phyloP scores from a whole-genome alignment of 1,140 invertebrate genomes.

The Papilio helenus region DNA sequence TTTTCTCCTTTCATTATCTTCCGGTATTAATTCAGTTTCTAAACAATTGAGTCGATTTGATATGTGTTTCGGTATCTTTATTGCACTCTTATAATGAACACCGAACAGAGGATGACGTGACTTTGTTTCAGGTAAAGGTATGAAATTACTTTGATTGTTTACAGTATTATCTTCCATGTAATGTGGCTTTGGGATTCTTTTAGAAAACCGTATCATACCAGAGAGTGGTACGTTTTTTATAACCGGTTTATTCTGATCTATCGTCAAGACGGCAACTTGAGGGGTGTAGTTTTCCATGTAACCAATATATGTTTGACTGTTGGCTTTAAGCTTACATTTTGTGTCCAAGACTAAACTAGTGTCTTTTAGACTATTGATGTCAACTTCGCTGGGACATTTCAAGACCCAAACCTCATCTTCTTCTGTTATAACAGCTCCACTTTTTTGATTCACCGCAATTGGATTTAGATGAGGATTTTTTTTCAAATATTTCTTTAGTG shows the following conservation, averaged over 20 bases:
- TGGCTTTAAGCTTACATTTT: slow-evolving; percentile 68
- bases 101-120: slow-evolving; percentile 73
- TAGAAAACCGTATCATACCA: slow-evolving; percentile 54
- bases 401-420: slow-evolving; percentile 70
- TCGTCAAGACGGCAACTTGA: slow-evolving; percentile 48
- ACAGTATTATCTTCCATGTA: slow-evolving; percentile 55
- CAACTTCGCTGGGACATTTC: slow-evolving; percentile 60
- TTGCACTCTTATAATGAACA: slow-evolving; percentile 63
- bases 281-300: slow-evolving; percentile 44
- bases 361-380: slow-evolving; percentile 52
- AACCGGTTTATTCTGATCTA: slow-evolving; percentile 43
- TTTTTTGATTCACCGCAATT: slow-evolving; percentile 27
- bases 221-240: slow-evolving; percentile 56
- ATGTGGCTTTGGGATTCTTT: slow-evolving; percentile 66
- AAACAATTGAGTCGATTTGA: slow-evolving; percentile 50
- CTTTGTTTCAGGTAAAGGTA: slow-evolving; percentile 70
- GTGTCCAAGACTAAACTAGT: slow-evolving; percentile 50
- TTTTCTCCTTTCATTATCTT: slow-evolving; percentile 45
- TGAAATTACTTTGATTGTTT: slow-evolving; percentile 61
- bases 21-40: neutral
- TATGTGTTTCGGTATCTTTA: slow-evolving; percentile 55
- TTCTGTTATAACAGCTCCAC: slow-evolving; percentile 44
- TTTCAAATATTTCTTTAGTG: slow-evolving; percentile 51
- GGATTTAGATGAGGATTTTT: slow-evolving; percentile 49
- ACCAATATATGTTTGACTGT: slow-evolving; percentile 61